Percentiles rank a stretch among this genome's conserved stretches.
Evolutionary conservation across 1,140 invertebrate species (phyloP).

Genomic region (Physella acuta): DNA sequence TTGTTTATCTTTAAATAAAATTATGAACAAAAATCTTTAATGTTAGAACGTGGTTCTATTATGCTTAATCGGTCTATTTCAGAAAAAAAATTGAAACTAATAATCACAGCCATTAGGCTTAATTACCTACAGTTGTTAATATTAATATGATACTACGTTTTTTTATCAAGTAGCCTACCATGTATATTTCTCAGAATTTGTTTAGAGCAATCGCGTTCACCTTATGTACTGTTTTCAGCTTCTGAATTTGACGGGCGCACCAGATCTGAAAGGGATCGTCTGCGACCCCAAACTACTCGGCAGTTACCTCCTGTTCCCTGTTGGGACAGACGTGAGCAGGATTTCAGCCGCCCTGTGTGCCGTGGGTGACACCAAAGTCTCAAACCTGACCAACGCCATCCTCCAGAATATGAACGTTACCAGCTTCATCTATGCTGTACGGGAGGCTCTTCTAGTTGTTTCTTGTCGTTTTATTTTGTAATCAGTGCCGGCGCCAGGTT

Average conservation of each 20-base stretch:
- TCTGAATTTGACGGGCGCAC: conserved; percentile 27
- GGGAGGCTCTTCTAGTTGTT: no score
- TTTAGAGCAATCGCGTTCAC: background rate
- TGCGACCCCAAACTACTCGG: conserved; percentile 34
- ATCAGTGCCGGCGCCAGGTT: no score
- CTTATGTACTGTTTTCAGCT: conserved; percentile 21
- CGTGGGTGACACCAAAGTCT: conserved; percentile 28
- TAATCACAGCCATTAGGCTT: background rate
- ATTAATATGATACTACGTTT: background rate
- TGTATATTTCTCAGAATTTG: no score
- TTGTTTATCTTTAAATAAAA: no score
- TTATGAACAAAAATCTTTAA: no score
- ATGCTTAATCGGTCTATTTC: background rate
- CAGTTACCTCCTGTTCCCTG: conserved; percentile 35
- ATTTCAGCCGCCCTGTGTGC: conserved; percentile 36
- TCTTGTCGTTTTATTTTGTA: no score
- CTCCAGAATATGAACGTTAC: conserved; percentile 37
- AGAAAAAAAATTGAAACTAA: background rate
- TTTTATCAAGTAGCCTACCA: background rate
- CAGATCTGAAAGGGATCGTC: conserved; percentile 36
- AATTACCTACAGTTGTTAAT: background rate
- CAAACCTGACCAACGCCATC: conserved; percentile 30
- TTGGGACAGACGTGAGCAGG: conserved; percentile 23
- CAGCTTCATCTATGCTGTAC: no score
- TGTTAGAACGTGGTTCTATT: no score